phyloP scores from a whole-genome alignment of 2,888 invertebrate genomes.

The Rhagonycha fulva region DNA sequence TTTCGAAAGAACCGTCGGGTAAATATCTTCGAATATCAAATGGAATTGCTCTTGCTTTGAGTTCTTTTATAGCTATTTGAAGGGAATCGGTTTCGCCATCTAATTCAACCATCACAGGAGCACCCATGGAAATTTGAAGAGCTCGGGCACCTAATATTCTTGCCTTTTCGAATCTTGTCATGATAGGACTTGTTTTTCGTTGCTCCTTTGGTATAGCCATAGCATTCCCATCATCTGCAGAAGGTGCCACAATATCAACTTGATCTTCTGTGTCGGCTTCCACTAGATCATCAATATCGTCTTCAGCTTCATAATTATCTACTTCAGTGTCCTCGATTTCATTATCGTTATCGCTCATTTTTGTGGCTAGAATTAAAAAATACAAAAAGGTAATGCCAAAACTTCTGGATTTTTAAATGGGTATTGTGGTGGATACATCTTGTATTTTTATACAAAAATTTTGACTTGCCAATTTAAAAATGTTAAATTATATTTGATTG shows the following conservation, averaged over 20 bases:
- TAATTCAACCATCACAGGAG: slow-evolving; percentile 99
- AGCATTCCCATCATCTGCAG: slow-evolving; percentile 73
- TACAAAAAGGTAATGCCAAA: not conserved
- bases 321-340: not conserved
- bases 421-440: too few relatives aligned
- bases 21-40: slow-evolving; percentile 95
- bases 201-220: slow-evolving; percentile 85
- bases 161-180: slow-evolving; percentile 98
- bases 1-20: slow-evolving; percentile 98
- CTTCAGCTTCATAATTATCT: not conserved
- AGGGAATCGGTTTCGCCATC: slow-evolving; percentile 99
- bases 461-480: too few relatives aligned
- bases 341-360: not conserved
- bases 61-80: slow-evolving; percentile 98
- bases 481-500: too few relatives aligned
- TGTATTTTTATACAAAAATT: too few relatives aligned
- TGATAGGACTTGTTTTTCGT: slow-evolving; percentile 94
- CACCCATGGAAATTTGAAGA: slow-evolving; percentile 99
- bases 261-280: slow-evolving; percentile 47
- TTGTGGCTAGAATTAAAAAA: not conserved
- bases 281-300: not conserved
- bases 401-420: too few relatives aligned
- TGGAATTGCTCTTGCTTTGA: slow-evolving; percentile 96
- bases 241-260: slow-evolving; percentile 52
- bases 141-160: slow-evolving; percentile 94